Percentiles rank a stretch among this genome's conserved stretches.
These are phyloP conservation scores for Cheilosia impressa DNA, from an alignment of 2,888 invertebrate genomes.

Conservation along the genomic window DNA sequence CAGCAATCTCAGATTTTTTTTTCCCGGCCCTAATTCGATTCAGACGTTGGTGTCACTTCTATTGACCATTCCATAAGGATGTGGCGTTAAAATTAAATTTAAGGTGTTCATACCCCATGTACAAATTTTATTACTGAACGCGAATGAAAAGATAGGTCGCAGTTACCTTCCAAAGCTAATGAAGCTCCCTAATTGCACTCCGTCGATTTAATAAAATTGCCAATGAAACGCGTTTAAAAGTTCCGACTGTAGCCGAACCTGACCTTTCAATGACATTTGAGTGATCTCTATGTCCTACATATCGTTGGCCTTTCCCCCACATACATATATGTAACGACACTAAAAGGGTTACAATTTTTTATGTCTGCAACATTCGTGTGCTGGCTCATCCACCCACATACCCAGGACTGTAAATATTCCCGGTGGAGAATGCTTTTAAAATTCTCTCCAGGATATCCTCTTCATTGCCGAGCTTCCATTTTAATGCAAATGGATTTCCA, in stretches of 20 bases:
- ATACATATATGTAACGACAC: background rate
- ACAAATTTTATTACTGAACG: too few relatives aligned
- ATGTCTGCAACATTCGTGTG: background rate
- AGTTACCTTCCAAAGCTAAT: too few relatives aligned
- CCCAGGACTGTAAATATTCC: background rate
- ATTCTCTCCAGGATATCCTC: background rate
- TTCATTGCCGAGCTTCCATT: background rate
- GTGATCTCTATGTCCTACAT: background rate
- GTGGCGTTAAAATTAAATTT: too few relatives aligned
- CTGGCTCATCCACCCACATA: background rate
- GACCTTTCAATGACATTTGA: background rate
- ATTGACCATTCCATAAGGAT: too few relatives aligned
- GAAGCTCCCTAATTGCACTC: too few relatives aligned
- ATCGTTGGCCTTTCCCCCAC: background rate
- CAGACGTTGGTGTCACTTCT: too few relatives aligned
- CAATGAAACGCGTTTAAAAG: background rate
- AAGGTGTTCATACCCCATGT: too few relatives aligned
- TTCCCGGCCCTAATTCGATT: too few relatives aligned
- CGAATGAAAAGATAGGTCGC: background rate
- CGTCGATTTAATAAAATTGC: too few relatives aligned
- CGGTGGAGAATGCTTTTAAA: background rate
- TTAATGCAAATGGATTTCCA: constrained; percentile 13
- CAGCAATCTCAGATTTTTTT: too few relatives aligned
- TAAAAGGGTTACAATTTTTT: background rate
- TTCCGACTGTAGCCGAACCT: background rate